These are phyloP conservation scores for Euura saliciscinereae DNA, from an alignment of 1,140 invertebrate genomes.

Conservation along the genomic window DNA sequence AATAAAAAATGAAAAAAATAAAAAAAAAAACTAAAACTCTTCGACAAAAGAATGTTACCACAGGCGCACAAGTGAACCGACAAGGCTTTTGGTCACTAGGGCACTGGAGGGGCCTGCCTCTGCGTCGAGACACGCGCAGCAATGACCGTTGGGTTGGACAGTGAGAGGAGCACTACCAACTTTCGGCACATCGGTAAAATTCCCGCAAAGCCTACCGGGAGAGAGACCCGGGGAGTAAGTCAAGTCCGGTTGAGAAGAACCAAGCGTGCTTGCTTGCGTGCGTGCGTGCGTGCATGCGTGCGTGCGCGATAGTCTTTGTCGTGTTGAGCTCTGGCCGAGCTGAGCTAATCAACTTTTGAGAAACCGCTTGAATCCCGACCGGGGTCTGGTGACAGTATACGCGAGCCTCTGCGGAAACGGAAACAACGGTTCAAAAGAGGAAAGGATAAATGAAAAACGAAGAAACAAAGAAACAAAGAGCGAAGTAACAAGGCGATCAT, in stretches of 20 bases:
- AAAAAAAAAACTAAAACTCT: too few species aligned
- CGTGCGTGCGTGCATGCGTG: background rate
- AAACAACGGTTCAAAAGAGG: background rate
- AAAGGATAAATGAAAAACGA: background rate
- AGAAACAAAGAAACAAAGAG: too few species aligned
- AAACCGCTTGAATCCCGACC: background rate
- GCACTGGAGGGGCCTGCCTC: background rate
- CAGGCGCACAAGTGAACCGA: background rate
- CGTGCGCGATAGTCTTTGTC: background rate
- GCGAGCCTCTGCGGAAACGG: background rate
- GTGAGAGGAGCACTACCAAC: constrained; percentile 9
- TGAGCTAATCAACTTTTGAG: background rate
- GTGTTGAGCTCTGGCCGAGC: background rate
- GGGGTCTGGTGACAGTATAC: background rate
- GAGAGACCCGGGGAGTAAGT: background rate
- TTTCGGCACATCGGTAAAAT: constrained; percentile 8
- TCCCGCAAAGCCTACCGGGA: background rate
- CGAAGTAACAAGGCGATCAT: background rate
- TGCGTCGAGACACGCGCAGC: constrained; percentile 8
- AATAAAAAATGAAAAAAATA: too few species aligned
- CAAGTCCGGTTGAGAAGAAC: background rate
- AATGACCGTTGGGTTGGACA: background rate
- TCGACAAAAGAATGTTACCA: too few species aligned
- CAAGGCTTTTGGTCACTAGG: constrained; percentile 13
- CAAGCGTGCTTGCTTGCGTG: background rate